phyloP scores from a whole-genome alignment of 2,888 invertebrate species.

The Nephrocerus scutellatus region DNA sequence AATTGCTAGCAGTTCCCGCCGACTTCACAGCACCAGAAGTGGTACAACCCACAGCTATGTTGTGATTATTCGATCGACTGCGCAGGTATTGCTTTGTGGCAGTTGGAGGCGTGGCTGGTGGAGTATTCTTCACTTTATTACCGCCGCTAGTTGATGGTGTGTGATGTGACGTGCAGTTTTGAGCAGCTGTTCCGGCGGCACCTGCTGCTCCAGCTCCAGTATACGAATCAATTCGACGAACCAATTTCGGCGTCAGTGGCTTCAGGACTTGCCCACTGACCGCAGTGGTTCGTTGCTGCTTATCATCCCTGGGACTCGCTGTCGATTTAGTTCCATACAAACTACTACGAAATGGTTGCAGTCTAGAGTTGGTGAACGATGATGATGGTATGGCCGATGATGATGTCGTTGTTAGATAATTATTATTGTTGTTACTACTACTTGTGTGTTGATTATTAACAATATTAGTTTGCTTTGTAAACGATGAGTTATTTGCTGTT shows the following conservation, averaged over 20 bases:
- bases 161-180: conserved; percentile 12
- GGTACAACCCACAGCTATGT: conserved; percentile 17
- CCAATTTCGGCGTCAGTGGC: conserved; percentile 44
- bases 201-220: conserved; percentile 26
- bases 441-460: too few relatives aligned
- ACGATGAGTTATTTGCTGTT: conserved; percentile 9
- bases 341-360: conserved; percentile 44
- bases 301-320: too few relatives aligned
- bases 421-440: background rate
- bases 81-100: conserved; percentile 30
- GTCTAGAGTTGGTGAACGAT: conserved; percentile 30
- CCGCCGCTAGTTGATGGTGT: conserved; percentile 9
- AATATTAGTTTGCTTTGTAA: background rate
- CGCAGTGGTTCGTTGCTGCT: conserved; percentile 15
- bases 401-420: conserved; percentile 20
- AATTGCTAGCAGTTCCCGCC: conserved; percentile 22
- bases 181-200: conserved; percentile 9
- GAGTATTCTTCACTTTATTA: conserved; percentile 15
- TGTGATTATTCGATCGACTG: conserved; percentile 24
- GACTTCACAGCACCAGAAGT: conserved; percentile 2
- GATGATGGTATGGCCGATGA: conserved; percentile 21
- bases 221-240: conserved; percentile 41
- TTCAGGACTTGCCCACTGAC: conserved; percentile 28
- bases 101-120: conserved; percentile 19
- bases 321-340: conserved; percentile 35